phyloP scores from a whole-genome alignment of 2,888 invertebrate species.

The Drosophila crucigera region DNA sequence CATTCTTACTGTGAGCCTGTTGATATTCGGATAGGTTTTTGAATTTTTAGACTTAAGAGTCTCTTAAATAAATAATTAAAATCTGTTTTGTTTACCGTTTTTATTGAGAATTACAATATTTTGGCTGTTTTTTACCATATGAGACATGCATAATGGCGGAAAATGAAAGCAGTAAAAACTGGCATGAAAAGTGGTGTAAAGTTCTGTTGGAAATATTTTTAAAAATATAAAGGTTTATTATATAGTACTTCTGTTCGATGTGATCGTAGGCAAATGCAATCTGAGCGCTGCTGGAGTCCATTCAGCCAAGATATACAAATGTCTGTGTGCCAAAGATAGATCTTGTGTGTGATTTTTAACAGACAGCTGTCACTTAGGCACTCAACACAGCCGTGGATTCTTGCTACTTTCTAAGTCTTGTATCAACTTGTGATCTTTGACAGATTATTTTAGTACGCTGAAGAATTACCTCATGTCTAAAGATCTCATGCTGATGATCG shows the following conservation, averaged over 20 bases:
- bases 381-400: not conserved
- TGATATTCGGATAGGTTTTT: not conserved
- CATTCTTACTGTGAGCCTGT: not conserved
- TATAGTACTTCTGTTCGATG: not conserved
- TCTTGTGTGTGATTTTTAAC: not conserved
- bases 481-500: conserved; percentile 62
- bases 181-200: not conserved
- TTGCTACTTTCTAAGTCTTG: not conserved
- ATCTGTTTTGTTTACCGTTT: not conserved
- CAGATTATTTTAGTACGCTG: not conserved
- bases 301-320: not conserved
- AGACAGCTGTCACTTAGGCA: not conserved
- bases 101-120: not conserved
- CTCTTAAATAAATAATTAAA: not conserved
- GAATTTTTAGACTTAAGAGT: fast-evolving
- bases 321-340: not conserved
- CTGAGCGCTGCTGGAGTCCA: not conserved
- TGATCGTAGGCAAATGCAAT: not conserved
- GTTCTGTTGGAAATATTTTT: not conserved
- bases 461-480: conserved; percentile 28
- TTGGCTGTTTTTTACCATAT: not conserved
- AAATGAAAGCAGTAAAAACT: not conserved
- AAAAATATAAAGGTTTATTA: not conserved
- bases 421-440: not conserved
- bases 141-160: not conserved